Evolutionary conservation across 2,797 vertebrate species (phyloP).

Genomic region (Myioborus miniatus): DNA sequence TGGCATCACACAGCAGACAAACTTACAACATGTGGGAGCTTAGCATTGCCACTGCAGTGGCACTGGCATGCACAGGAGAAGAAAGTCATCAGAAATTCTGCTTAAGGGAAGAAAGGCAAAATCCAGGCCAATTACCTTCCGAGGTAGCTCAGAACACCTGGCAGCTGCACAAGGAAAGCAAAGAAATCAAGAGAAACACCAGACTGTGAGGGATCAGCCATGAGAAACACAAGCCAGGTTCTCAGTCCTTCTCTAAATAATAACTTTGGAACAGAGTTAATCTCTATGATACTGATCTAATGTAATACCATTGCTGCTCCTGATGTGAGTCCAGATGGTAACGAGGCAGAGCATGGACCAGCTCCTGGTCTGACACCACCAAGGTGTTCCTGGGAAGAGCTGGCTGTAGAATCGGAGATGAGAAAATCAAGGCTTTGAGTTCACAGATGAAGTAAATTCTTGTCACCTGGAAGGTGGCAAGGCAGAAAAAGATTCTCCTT

Average conservation of each 20-base stretch:
- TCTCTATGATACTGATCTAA: neutral
- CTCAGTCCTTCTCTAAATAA: neutral
- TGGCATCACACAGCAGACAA: neutral
- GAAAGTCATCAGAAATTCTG: neutral
- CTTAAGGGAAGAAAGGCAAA: neutral
- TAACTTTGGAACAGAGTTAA: neutral
- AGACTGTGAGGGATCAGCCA: neutral
- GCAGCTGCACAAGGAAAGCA: neutral
- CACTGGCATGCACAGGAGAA: neutral
- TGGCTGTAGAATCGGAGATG: neutral
- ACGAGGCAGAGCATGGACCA: fast-evolving
- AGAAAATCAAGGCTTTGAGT: neutral
- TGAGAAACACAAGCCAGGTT: neutral
- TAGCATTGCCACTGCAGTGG: neutral
- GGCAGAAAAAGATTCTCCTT: neutral
- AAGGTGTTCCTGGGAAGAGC: neutral
- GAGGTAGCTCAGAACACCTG: slow-evolving; percentile 5
- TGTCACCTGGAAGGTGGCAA: neutral
- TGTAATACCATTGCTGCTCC: neutral
- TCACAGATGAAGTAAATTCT: neutral
- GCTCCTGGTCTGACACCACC: neutral
- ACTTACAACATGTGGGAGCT: neutral
- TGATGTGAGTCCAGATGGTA: neutral
- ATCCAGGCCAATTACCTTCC: neutral
- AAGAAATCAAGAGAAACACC: neutral